phyloP scores from a whole-genome alignment of 2,797 vertebrate species.

The Lutra lutra region DNA sequence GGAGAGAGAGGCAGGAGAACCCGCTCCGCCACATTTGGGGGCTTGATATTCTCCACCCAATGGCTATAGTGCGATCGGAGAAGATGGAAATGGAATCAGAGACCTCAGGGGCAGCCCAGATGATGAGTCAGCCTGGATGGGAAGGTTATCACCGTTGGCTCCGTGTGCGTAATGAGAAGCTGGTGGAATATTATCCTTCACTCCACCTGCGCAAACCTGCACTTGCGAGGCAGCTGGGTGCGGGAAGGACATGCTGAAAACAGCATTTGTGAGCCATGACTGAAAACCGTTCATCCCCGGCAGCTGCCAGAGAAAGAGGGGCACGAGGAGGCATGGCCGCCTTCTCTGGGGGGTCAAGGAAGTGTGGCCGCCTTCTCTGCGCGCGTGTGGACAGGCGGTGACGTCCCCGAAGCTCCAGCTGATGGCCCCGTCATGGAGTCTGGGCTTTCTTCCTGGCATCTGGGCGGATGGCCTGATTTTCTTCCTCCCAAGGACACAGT shows the following conservation, averaged over 20 bases:
- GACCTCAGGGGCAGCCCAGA: slow-evolving; percentile 62
- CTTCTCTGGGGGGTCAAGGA: background rate
- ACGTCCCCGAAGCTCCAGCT: background rate
- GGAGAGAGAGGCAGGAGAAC: background rate
- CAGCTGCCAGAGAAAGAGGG: slow-evolving; percentile 12
- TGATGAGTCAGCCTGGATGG: slow-evolving; percentile 65
- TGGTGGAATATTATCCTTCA: slow-evolving; percentile 71
- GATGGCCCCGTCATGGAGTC: background rate
- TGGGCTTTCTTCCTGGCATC: slow-evolving; percentile 32
- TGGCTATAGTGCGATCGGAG: slow-evolving; percentile 60
- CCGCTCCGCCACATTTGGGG: background rate
- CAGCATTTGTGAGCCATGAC: slow-evolving; percentile 65
- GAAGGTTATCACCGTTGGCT: slow-evolving; percentile 70
- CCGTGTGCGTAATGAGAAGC: slow-evolving; percentile 75
- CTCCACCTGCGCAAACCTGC: slow-evolving; percentile 61
- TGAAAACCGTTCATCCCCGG: slow-evolving; percentile 66
- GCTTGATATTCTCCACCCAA: slow-evolving; percentile 53
- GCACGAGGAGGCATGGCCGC: background rate
- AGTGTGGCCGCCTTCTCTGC: background rate
- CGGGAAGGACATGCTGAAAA: slow-evolving; percentile 56
- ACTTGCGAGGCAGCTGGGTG: slow-evolving; percentile 70
- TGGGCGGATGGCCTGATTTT: background rate
- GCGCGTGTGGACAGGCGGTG: fast-evolving
- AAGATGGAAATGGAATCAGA: slow-evolving; percentile 77
- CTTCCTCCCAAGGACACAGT: background rate